phyloP scores from a whole-genome alignment of 1,140 invertebrate species.

The Lepidurus packardi region DNA sequence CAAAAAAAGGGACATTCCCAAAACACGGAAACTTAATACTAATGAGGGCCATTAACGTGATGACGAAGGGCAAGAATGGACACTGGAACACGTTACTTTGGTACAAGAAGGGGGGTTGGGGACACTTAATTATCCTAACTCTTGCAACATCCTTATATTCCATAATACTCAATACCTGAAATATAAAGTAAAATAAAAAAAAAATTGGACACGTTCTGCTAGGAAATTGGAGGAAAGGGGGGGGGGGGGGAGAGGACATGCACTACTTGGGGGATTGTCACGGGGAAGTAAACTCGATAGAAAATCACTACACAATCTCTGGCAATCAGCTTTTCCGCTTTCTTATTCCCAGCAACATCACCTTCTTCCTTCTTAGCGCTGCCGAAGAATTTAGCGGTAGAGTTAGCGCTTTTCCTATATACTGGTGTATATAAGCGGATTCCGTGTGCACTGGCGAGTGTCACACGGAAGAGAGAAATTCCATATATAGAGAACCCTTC shows the following conservation, averaged over 20 bases:
- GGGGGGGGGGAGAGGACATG: no score
- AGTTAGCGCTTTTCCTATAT: background rate
- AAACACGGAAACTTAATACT: background rate
- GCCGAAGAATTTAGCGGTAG: background rate
- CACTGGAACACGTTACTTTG: background rate
- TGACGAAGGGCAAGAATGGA: background rate
- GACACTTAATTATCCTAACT: no score
- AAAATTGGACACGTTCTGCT: background rate
- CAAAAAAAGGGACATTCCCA: background rate
- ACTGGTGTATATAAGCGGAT: background rate
- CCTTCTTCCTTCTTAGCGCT: background rate
- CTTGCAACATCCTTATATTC: no score
- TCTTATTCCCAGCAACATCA: conserved; percentile 15
- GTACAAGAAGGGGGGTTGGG: no score
- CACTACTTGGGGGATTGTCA: background rate
- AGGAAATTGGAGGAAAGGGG: no score
- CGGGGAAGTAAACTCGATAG: background rate
- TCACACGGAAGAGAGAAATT: background rate
- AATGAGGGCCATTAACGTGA: background rate
- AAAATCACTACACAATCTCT: conserved; percentile 16
- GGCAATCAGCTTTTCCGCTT: conserved; percentile 8
- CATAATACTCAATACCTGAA: no score
- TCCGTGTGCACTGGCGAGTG: conserved; percentile 7
- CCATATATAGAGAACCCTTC: background rate
- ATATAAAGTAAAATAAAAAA: background rate